Percentiles rank a stretch among this genome's conserved stretches.
Evolutionary conservation across 2,113 vertebrate genomes (phyloP).

Genomic region (Enhydra lutris): DNA sequence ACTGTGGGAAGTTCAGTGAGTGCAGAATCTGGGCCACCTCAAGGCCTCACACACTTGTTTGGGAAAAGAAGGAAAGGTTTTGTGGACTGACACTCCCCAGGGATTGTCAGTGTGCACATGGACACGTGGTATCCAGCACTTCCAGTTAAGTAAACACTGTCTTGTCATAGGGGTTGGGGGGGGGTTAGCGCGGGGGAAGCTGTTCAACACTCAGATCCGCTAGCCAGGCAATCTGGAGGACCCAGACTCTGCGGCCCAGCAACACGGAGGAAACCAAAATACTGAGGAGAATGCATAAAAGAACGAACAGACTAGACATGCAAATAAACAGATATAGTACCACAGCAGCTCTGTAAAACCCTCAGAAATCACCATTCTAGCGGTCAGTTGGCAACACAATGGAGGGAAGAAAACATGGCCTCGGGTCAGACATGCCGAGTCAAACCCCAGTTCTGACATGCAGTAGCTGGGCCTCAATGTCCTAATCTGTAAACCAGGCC

Average conservation of each 20-base stretch:
- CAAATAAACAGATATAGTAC: background rate
- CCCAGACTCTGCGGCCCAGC: background rate
- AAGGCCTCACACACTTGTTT: background rate
- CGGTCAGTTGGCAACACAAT: background rate
- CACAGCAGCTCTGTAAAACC: background rate
- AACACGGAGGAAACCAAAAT: background rate
- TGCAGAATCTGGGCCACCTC: background rate
- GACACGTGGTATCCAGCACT: background rate
- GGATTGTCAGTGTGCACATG: background rate
- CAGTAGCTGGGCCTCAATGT: background rate
- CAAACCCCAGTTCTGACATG: background rate
- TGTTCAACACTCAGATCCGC: background rate
- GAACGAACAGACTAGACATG: background rate
- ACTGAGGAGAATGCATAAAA: background rate
- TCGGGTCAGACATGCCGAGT: background rate
- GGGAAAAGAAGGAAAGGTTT: background rate
- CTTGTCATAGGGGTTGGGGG: background rate
- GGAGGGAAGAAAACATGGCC: background rate
- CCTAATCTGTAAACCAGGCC: background rate
- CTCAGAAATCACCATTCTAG: background rate
- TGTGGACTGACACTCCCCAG: background rate
- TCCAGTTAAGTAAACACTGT: background rate
- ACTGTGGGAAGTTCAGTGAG: fast-evolving
- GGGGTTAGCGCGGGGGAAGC: background rate
- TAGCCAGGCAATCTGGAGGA: background rate